phyloP scores from a whole-genome alignment of 37 sponge, comb jelly and placozoan species.

The Aphrocallistes beatrix region DNA sequence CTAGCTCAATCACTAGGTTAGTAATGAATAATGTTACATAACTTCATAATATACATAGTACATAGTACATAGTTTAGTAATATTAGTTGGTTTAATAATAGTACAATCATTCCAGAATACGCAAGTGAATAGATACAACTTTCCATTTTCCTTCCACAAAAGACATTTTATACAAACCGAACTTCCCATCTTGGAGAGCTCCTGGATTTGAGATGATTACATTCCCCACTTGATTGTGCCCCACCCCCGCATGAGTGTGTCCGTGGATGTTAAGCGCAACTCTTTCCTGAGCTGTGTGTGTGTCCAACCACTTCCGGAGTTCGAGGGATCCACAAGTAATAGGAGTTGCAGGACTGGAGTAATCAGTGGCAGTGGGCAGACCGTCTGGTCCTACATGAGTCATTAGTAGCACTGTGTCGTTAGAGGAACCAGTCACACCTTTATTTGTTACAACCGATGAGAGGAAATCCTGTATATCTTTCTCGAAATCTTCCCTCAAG shows the following conservation, averaged over 20 bases:
- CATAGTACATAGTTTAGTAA: too few relatives aligned
- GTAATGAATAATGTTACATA: too few relatives aligned
- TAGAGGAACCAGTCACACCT: background rate
- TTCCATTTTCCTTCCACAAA: background rate
- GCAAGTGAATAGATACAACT: background rate
- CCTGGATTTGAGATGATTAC: constrained; percentile 59
- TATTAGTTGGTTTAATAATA: too few relatives aligned
- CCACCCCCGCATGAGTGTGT: constrained; percentile 52
- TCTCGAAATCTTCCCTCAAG: constrained; percentile 30
- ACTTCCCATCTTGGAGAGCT: constrained; percentile 25
- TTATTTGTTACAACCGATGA: constrained; percentile 26
- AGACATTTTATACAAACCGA: background rate
- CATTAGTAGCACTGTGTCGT: constrained; percentile 65
- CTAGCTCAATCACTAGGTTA: too few relatives aligned
- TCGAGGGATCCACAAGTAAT: background rate
- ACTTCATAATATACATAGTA: too few relatives aligned
- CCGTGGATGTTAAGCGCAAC: constrained; percentile 66
- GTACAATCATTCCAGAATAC: background rate
- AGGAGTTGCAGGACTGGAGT: background rate
- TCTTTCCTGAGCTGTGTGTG: constrained; percentile 34
- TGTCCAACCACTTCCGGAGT: background rate
- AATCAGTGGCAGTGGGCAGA: constrained; percentile 28
- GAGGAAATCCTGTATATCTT: constrained; percentile 31
- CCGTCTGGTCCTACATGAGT: constrained; percentile 64
- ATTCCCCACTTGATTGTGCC: constrained; percentile 37